Evolutionary conservation across 2,113 vertebrate species (phyloP).

Genomic region (Serinus canaria): DNA sequence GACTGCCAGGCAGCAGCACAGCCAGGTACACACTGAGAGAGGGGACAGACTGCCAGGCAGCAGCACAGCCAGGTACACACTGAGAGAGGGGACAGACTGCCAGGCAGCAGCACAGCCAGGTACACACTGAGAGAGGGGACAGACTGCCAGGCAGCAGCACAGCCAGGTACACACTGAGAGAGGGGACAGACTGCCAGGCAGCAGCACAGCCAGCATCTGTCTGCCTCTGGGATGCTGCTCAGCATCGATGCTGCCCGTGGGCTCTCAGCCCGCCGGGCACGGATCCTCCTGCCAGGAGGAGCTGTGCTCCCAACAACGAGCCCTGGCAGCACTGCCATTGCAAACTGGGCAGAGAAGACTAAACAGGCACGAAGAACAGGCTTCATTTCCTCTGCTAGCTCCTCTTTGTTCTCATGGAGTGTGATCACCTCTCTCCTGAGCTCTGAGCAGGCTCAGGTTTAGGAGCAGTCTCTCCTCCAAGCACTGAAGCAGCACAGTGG

Average conservation of each 20-base stretch:
- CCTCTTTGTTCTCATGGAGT: accelerated
- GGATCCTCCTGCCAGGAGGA: neutral
- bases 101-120: neutral
- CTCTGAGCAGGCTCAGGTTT: neutral
- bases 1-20: neutral
- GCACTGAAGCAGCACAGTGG: neutral
- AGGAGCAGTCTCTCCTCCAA: neutral
- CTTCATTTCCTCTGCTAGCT: accelerated
- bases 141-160: neutral
- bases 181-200: neutral
- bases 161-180: neutral
- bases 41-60: neutral
- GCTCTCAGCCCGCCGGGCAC: neutral
- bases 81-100: neutral
- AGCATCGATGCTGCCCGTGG: neutral
- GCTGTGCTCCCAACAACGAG: neutral
- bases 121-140: neutral
- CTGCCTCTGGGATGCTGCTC: neutral
- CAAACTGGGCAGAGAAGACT: neutral
- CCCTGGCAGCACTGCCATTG: neutral
- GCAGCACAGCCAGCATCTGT: neutral
- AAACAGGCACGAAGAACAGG: accelerated
- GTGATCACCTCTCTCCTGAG: neutral
- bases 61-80: neutral
- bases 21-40: too few species aligned